Evolutionary conservation across 2,797 vertebrate genomes (phyloP).

Genomic region (Scolopax rusticola): DNA sequence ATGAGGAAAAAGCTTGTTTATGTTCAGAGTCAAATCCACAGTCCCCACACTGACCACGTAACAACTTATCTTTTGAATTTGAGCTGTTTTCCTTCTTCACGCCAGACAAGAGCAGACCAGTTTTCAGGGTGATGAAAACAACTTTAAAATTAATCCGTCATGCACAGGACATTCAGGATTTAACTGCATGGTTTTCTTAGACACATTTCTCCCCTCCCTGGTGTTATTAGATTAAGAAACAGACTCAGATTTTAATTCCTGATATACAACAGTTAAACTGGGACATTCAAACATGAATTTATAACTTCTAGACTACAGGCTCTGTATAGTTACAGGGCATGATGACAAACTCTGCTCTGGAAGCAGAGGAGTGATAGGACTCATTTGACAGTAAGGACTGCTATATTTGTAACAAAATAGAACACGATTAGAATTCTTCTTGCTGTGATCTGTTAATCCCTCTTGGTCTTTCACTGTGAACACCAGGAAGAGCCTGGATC

Average conservation of each 20-base stretch:
- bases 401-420: not conserved
- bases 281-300: not conserved
- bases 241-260: not conserved
- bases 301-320: not conserved
- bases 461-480: not conserved
- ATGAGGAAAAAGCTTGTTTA: not conserved
- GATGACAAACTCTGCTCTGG: not conserved
- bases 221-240: not conserved
- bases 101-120: not conserved
- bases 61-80: slow-evolving; percentile 11
- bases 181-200: not conserved
- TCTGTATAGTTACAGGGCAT: not conserved
- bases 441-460: not conserved
- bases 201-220: fast-evolving
- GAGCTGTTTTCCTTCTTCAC: not conserved
- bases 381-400: not conserved
- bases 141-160: not conserved
- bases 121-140: slow-evolving; percentile 39
- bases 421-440: not conserved
- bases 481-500: not conserved
- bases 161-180: not conserved
- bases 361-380: not conserved
- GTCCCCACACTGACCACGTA: fast-evolving
- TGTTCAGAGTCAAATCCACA: slow-evolving; percentile 23
- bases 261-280: not conserved